Percentiles rank a stretch among this genome's conserved stretches.
These are phyloP conservation scores for Platycnemis pennipes DNA, from an alignment of 2,888 invertebrate species.

Conservation along the genomic window DNA sequence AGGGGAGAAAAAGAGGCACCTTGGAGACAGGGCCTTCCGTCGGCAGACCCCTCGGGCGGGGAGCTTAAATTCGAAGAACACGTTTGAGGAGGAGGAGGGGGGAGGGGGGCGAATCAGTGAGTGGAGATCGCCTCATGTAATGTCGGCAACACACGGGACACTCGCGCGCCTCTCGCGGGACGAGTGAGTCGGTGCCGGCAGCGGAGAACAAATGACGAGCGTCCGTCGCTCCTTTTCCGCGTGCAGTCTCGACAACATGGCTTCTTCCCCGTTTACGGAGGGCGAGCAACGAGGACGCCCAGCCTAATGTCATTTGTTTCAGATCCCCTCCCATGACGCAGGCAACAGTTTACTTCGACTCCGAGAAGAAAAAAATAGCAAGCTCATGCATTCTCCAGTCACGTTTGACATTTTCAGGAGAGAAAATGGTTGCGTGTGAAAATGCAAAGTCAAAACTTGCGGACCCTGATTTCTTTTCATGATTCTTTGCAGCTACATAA, in stretches of 20 bases:
- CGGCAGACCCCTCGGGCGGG: background rate
- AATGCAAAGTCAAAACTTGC: no score
- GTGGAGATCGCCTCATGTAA: background rate
- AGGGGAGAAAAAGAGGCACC: conserved; percentile 31
- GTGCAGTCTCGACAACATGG: background rate
- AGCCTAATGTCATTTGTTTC: background rate
- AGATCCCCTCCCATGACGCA: background rate
- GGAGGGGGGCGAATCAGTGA: background rate
- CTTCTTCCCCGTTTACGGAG: background rate
- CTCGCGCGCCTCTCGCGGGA: no score
- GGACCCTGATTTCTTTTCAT: no score
- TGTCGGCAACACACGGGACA: no score
- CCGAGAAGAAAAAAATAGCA: background rate
- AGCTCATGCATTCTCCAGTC: no score
- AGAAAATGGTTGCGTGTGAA: no score
- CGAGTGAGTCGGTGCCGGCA: no score
- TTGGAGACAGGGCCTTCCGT: conserved; percentile 33
- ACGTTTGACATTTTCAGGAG: background rate
- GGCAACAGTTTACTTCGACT: background rate
- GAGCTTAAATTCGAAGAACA: background rate
- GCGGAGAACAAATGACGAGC: no score
- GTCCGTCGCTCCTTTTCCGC: background rate
- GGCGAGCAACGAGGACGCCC: background rate
- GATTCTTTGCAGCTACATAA: no score
- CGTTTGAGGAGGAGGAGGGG: background rate